Evolutionary conservation across 2,888 invertebrate species (phyloP), one percentile per base, ranked within the genome.

Genomic region (Leptopilina drosophilae): DNA sequence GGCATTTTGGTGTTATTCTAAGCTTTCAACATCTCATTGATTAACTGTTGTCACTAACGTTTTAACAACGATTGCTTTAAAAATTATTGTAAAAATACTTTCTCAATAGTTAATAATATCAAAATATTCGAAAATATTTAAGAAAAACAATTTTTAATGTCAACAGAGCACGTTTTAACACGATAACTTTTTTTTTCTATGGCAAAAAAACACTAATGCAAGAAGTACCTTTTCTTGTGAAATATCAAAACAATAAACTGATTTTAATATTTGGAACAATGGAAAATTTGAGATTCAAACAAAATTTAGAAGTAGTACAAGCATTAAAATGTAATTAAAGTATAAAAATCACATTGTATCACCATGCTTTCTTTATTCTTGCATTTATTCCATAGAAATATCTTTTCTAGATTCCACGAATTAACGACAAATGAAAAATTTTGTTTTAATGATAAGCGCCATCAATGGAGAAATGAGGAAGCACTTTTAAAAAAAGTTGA

Each of bases 261-360:
- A 20, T 62, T 20, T 62, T 2, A 62, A 15, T 62, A 15, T 20
- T 62, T 20, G 8, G 8, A 20, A 20, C 15, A 20, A 62, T 8
- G 20, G 6, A 62, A 62, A 62, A 20, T 62, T 62, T 8, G 20
- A 62, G 20, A 62, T 62, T 62, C 15, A 33, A 9, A 62, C 0
- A 20, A 12, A 62, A 20, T 62, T 15, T 7, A 20, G 20, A 20
- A 62, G 3, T 20, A 9, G 9, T 15, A 20, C 20, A 62, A 33
- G 33, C 62, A 20, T 7, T 62, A 15, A 62, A 62, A 62, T 62
- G 49, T 7, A 62, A 62, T 5, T 7, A 15, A 62, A 62, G 7
- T 62, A 62, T 9, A n/a, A 62, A 62, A 62, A 62, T 62, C 62
- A 62, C 62, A 62, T 49, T 62, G 62, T 62, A 62, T 20, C 20